A percentile compares a stretch with the other conserved stretches of the same genome.
These are phyloP conservation scores for Pseudomyrmex pallidus DNA, from an alignment of 1,140 invertebrate species.

Conservation along the genomic window DNA sequence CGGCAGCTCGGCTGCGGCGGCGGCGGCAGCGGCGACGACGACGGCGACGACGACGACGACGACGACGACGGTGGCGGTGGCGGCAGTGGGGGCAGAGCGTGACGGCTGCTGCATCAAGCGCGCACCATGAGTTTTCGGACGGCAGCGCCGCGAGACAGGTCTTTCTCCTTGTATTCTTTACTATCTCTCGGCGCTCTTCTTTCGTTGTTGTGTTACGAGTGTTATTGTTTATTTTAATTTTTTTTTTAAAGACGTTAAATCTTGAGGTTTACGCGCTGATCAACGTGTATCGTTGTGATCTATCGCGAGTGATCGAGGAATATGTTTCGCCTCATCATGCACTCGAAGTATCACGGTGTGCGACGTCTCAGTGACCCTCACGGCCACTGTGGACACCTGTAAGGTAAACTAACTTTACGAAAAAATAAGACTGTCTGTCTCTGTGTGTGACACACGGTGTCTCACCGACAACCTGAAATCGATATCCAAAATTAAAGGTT, in stretches of 20 bases:
- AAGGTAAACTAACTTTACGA: conserved; percentile 22
- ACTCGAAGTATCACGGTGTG: neutral
- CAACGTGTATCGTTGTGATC: neutral
- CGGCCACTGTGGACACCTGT: conserved; percentile 39
- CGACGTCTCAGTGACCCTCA: conserved; percentile 4
- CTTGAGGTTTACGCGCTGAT: neutral
- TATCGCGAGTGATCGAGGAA: neutral
- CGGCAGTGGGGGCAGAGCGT: conserved; percentile 17
- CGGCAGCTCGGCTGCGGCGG: too few relatives aligned
- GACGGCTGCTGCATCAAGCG: conserved; percentile 64
- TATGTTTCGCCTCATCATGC: neutral
- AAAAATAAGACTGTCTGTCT: neutral
- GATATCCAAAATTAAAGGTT: neutral
- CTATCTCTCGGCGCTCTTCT: neutral
- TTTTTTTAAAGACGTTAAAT: neutral
- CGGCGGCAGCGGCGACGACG: too few relatives aligned
- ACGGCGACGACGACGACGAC: neutral
- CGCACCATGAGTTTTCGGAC: conserved; percentile 74
- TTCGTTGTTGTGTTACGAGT: neutral
- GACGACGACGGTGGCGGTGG: neutral
- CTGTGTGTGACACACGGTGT: neutral
- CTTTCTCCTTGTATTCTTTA: conserved; percentile 25
- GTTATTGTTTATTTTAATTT: neutral
- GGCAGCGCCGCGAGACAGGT: conserved; percentile 69
- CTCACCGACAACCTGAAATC: neutral